These are phyloP conservation scores for Lepisosteus oculatus DNA, from an alignment of 2,113 vertebrate species.

Conservation along the genomic window DNA sequence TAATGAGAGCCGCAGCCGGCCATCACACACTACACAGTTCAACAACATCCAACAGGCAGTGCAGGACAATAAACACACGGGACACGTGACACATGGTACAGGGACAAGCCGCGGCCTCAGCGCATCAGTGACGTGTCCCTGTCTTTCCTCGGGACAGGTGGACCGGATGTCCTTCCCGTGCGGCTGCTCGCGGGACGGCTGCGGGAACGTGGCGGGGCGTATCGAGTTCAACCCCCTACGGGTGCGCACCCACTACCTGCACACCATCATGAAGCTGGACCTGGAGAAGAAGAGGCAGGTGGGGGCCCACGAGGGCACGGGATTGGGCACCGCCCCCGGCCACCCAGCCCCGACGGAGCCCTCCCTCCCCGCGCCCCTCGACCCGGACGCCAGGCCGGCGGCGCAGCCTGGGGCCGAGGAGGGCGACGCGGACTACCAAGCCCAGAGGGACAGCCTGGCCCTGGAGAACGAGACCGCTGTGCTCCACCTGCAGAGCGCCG, in stretches of 20 bases:
- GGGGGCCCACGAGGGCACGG: slow-evolving; percentile 29
- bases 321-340: slow-evolving; percentile 30
- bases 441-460: slow-evolving; percentile 66
- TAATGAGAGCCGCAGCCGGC: no score
- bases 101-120: background rate
- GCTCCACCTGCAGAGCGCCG: slow-evolving; percentile 89
- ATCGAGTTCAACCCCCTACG: slow-evolving; percentile 96
- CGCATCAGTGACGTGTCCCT: background rate
- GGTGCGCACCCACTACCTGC: slow-evolving; percentile 93
- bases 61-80: no score
- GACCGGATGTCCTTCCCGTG: slow-evolving; percentile 96
- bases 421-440: slow-evolving; percentile 48
- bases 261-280: slow-evolving; percentile 97
- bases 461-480: slow-evolving; percentile 84
- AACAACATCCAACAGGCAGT: no score
- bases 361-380: slow-evolving; percentile 34
- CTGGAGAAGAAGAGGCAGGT: slow-evolving; percentile 78
- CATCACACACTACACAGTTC: no score
- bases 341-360: slow-evolving; percentile 26
- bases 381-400: slow-evolving; percentile 47
- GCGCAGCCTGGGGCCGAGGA: slow-evolving; percentile 38
- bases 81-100: no score
- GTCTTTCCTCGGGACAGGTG: slow-evolving; percentile 65
- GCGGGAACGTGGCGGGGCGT: slow-evolving; percentile 83
- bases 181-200: slow-evolving; percentile 92